Evolutionary conservation across 1,140 invertebrate species (phyloP).

Genomic region (Callitettix versicolor): DNA sequence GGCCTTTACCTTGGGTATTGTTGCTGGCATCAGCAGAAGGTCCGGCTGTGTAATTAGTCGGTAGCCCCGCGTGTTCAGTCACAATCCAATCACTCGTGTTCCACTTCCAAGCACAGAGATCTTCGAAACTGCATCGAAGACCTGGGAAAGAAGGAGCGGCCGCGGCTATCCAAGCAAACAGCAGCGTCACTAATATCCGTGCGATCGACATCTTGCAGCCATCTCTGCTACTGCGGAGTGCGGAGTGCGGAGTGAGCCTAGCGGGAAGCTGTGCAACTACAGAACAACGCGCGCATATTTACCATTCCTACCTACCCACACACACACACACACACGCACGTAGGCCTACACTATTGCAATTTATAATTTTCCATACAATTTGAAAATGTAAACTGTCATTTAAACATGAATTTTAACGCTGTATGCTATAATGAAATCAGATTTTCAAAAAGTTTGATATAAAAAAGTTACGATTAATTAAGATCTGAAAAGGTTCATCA

Average conservation of each 20-base stretch:
- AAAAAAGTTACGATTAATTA: no score
- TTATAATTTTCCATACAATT: no score
- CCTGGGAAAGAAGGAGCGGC: slow-evolving; percentile 32
- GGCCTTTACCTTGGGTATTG: slow-evolving; percentile 32
- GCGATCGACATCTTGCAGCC: slow-evolving; percentile 6
- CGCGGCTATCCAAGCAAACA: slow-evolving; percentile 19
- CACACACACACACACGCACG: no score
- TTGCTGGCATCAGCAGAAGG: slow-evolving; percentile 35
- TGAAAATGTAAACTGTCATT: no score
- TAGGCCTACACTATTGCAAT: no score
- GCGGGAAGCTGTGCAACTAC: no score
- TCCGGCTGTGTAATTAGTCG: slow-evolving; percentile 34
- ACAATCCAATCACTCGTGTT: slow-evolving; percentile 27
- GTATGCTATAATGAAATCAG: no score
- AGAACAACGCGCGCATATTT: no score
- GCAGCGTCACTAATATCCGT: slow-evolving; percentile 14
- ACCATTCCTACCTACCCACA: no score
- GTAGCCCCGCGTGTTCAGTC: slow-evolving; percentile 33
- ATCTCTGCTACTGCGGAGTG: neutral
- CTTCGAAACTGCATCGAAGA: slow-evolving; percentile 18
- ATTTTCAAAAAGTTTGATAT: no score
- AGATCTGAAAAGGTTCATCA: no score
- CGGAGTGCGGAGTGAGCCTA: neutral
- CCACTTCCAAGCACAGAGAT: slow-evolving; percentile 17
- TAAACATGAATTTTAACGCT: no score